A percentile compares a stretch with the other conserved stretches of the same genome.
Conservation (phyloP, 2,113 vertebrate species). For the Apteryx owenii region DNA sequence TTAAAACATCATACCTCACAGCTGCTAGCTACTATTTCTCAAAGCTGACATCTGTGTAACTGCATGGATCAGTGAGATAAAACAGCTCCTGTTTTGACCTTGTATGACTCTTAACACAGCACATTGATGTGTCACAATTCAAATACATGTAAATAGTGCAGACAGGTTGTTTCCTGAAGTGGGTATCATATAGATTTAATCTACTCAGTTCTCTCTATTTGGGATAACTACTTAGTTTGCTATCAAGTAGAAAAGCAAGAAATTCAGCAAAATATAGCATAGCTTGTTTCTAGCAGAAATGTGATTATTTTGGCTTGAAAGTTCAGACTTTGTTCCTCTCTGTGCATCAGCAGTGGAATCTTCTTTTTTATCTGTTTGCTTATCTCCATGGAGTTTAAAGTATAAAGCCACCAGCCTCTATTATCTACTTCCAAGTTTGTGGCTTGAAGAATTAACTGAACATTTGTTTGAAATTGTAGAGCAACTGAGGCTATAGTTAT, state of each 20-base stretch:
- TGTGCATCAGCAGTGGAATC: neutral
- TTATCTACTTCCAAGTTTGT: neutral
- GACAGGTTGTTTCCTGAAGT: neutral
- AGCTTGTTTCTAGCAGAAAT: neutral
- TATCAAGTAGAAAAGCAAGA: neutral
- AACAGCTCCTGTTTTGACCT: neutral
- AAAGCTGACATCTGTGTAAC: neutral
- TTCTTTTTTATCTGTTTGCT: neutral
- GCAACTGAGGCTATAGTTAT: neutral
- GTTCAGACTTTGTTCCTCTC: neutral
- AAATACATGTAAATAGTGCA: neutral
- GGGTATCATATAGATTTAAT: neutral
- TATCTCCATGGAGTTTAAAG: neutral
- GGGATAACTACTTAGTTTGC: neutral
- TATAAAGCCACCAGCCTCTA: neutral
- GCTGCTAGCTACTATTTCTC: neutral
- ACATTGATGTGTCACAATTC: neutral
- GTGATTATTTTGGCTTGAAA: neutral
- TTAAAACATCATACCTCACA: neutral
- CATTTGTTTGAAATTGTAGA: neutral
- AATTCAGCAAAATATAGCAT: neutral
- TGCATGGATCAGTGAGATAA: neutral
- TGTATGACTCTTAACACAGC: neutral
- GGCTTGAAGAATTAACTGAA: neutral
- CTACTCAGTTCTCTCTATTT: neutral